Conservation (phyloP, 2,888 invertebrate genomes). For the Temnothorax ravouxi region DNA sequence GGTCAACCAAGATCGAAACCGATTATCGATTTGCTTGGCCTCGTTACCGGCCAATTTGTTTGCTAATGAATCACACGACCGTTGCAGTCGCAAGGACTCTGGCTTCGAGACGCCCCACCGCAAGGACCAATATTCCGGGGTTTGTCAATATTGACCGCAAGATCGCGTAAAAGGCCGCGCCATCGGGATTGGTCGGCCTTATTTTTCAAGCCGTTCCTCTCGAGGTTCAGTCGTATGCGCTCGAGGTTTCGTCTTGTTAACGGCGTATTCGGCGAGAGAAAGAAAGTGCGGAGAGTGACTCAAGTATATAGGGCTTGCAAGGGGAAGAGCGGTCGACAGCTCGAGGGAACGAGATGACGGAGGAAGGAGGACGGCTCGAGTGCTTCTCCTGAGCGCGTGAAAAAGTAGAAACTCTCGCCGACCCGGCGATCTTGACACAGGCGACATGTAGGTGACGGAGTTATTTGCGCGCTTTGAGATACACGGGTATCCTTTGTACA, state of each 20-base stretch:
- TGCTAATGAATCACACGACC: slow-evolving; percentile 10
- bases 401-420: slow-evolving; percentile 52
- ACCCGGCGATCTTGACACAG: slow-evolving; percentile 57
- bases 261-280: slow-evolving; percentile 27
- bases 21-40: neutral
- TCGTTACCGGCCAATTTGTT: slow-evolving; percentile 22
- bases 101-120: neutral
- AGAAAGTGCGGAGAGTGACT: slow-evolving; percentile 17
- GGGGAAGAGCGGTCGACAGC: slow-evolving; percentile 8
- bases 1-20: neutral
- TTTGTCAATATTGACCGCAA: slow-evolving; percentile 54
- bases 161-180: slow-evolving; percentile 14
- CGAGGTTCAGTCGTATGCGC: neutral
- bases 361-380: slow-evolving; percentile 40
- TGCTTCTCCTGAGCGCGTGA: slow-evolving; percentile 51
- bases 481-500: neutral
- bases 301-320: slow-evolving; percentile 17
- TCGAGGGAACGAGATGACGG: neutral
- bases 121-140: slow-evolving; percentile 3
- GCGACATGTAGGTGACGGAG: neutral
- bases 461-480: slow-evolving; percentile 16
- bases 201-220: slow-evolving; percentile 21
- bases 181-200: slow-evolving; percentile 31
- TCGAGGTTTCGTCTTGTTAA: slow-evolving; percentile 42
- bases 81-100: slow-evolving; percentile 16